These are phyloP conservation scores for Drosophila macrospina DNA, from an alignment of 2,888 invertebrate genomes.

Conservation along the genomic window DNA sequence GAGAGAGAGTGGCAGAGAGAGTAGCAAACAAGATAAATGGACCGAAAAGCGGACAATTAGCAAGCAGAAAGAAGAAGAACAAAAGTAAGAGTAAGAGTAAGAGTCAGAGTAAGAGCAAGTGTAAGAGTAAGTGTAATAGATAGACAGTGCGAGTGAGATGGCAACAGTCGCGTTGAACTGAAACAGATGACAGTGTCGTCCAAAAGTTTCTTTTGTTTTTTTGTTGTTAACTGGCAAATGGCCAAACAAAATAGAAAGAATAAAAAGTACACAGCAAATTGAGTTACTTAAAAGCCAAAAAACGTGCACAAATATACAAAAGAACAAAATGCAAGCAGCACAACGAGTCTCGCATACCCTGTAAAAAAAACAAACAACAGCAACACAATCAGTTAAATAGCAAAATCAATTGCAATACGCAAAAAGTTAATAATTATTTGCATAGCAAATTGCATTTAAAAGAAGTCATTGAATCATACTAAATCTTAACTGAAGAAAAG, in stretches of 20 bases:
- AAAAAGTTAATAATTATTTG: too few species aligned
- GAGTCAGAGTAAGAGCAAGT: too few species aligned
- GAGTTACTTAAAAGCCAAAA: slow-evolving; percentile 46
- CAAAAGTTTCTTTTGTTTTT: slow-evolving; percentile 2
- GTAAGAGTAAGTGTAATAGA: too few species aligned
- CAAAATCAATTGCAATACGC: too few species aligned
- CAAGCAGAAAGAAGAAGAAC: slow-evolving; percentile 5
- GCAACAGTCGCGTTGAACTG: slow-evolving; percentile 22
- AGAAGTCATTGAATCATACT: too few species aligned
- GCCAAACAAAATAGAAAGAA: slow-evolving; percentile 50
- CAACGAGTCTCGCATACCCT: slow-evolving; percentile 23
- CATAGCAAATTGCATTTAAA: too few species aligned
- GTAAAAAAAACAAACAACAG: too few species aligned
- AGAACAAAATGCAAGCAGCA: background rate
- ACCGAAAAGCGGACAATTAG: slow-evolving; percentile 53
- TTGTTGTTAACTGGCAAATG: slow-evolving; percentile 41
- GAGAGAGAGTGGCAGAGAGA: too few species aligned
- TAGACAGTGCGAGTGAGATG: background rate
- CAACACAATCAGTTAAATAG: too few species aligned
- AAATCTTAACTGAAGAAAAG: too few species aligned
- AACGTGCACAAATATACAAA: slow-evolving; percentile 17
- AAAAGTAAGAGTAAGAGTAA: too few species aligned
- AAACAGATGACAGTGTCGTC: slow-evolving; percentile 34
- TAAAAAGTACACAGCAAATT: slow-evolving; percentile 43
- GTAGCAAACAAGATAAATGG: slow-evolving; percentile 51